Conservation (phyloP, 1,140 invertebrate species). For the Trichomalopsis sarcophagae region DNA sequence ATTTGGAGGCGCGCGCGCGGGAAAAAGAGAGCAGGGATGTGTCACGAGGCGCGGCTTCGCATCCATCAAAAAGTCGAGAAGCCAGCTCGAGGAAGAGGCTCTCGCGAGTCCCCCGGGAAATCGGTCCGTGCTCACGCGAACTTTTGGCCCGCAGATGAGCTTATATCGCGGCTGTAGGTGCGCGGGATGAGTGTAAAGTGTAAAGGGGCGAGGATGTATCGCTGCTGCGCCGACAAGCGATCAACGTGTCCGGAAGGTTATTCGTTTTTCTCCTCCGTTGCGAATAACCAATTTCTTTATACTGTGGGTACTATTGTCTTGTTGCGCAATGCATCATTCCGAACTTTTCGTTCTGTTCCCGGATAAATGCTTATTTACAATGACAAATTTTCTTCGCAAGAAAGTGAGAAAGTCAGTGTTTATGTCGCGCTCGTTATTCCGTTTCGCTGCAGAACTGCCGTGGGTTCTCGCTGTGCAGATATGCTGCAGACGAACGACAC, state of each 20-base stretch:
- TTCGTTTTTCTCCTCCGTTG: not conserved
- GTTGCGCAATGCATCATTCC: no score
- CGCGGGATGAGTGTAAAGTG: not conserved
- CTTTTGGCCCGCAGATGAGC: not conserved
- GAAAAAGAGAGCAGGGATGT: slow-evolving; percentile 4
- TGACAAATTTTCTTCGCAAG: no score
- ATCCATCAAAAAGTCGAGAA: slow-evolving; percentile 36
- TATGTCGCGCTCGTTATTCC: not conserved
- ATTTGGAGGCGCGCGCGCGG: not conserved
- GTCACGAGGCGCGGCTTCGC: not conserved
- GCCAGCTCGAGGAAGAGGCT: not conserved
- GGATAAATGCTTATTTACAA: no score
- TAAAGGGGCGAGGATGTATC: not conserved
- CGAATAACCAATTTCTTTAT: no score
- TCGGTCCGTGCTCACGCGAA: not conserved
- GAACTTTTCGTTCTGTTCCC: no score
- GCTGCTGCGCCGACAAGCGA: not conserved
- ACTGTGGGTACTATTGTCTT: no score
- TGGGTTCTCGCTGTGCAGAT: not conserved
- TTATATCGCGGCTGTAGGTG: not conserved
- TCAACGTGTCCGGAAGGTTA: not conserved
- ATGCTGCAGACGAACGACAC: not conserved
- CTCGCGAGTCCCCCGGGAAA: not conserved
- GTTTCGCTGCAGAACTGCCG: not conserved
- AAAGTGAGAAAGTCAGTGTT: no score